A percentile compares a stretch with the other conserved stretches of the same genome.
phyloP scores from a whole-genome alignment of 2,797 vertebrate genomes.

The Sebastes iracundus region DNA sequence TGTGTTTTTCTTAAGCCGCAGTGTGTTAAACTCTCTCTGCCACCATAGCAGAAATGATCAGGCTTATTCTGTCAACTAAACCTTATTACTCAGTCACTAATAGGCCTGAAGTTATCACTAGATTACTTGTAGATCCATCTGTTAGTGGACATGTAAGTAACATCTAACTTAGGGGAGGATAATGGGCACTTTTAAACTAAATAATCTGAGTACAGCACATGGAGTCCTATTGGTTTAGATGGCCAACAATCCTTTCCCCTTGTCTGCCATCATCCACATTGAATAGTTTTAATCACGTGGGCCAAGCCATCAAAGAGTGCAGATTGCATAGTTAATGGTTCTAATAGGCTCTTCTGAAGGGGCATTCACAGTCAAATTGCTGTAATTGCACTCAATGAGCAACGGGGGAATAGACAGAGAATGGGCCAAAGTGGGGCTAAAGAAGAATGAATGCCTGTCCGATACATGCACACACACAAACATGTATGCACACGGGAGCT shows the following conservation, averaged over 20 bases:
- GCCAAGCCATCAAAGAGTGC: slow-evolving; percentile 34
- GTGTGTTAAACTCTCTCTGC: not conserved
- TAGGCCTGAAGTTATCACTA: not conserved
- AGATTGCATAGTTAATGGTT: slow-evolving; percentile 47
- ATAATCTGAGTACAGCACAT: not conserved
- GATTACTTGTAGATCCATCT: not conserved
- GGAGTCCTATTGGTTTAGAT: not conserved
- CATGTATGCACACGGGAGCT: slow-evolving; percentile 1
- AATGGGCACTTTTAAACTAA: not conserved
- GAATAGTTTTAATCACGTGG: slow-evolving; percentile 24
- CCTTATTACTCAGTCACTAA: not conserved
- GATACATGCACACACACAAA: slow-evolving; percentile 17
- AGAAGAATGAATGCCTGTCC: slow-evolving; percentile 51
- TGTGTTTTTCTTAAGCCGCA: not conserved
- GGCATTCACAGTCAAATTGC: slow-evolving; percentile 55
- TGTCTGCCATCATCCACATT: slow-evolving; percentile 14
- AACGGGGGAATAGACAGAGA: slow-evolving; percentile 32
- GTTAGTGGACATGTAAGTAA: not conserved
- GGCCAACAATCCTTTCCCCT: not conserved
- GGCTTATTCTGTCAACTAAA: not conserved
- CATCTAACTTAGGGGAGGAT: not conserved
- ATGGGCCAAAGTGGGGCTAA: slow-evolving; percentile 23
- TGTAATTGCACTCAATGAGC: slow-evolving; percentile 63
- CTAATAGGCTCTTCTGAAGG: slow-evolving; percentile 40
- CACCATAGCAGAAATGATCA: not conserved